Percentiles rank a stretch among this genome's conserved stretches.
Conservation (phyloP, 1,140 invertebrate genomes). For the Drosophila lacertosa region DNA sequence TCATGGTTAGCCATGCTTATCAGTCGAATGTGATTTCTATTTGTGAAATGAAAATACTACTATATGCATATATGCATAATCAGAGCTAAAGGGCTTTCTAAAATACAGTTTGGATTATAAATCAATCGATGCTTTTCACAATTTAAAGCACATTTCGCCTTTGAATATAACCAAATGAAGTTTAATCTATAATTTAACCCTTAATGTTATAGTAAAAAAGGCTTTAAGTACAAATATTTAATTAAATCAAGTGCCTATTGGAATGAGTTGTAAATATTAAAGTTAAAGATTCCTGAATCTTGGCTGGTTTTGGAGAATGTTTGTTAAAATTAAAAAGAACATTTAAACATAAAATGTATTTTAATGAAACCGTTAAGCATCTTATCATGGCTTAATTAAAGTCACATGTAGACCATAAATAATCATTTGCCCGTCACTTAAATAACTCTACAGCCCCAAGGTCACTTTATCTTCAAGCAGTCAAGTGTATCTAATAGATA, state of each 20-base stretch:
- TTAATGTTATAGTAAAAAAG: too few species aligned
- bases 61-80: not conserved
- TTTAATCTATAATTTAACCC: too few species aligned
- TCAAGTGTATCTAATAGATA: conserved; percentile 1
- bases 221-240: too few species aligned
- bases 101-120: too few species aligned
- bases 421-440: not conserved
- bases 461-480: not conserved
- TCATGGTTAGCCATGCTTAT: not conserved
- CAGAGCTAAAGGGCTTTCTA: too few species aligned
- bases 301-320: not conserved
- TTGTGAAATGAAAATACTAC: not conserved
- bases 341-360: not conserved
- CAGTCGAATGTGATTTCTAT: not conserved
- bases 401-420: not conserved
- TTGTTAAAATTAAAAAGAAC: not conserved
- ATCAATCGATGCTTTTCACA: too few species aligned
- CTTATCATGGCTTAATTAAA: not conserved
- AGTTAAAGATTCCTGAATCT: too few species aligned
- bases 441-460: not conserved
- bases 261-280: too few species aligned
- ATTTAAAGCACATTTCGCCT: too few species aligned
- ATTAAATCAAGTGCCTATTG: too few species aligned
- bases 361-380: not conserved
- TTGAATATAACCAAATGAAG: too few species aligned